Evolutionary conservation across 2,113 vertebrate genomes (phyloP).

Genomic region (Phylloscopus trochilus): DNA sequence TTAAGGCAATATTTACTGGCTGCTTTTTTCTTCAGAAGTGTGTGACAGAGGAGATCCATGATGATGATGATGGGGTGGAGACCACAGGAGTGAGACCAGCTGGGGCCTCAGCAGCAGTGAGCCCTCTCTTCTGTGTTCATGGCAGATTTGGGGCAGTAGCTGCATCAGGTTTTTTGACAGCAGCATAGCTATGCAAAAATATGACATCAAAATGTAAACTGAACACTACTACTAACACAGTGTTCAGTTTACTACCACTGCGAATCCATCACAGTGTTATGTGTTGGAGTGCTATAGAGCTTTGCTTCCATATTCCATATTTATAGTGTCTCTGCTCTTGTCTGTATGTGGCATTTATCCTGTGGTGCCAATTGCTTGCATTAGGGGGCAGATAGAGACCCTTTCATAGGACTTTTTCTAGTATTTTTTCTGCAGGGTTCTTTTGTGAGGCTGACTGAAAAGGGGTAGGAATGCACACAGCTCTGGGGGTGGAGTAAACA

Average conservation of each 20-base stretch:
- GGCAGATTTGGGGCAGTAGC: neutral
- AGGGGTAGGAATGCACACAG: neutral
- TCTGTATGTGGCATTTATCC: neutral
- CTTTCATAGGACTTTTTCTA: neutral
- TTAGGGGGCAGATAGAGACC: neutral
- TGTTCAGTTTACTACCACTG: neutral
- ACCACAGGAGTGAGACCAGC: neutral
- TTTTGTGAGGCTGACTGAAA: neutral
- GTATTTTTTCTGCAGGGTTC: neutral
- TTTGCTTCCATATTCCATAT: neutral
- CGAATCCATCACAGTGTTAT: neutral
- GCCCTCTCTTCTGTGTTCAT: fast-evolving
- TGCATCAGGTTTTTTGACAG: neutral
- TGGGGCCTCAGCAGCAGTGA: neutral
- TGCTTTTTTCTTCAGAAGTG: neutral
- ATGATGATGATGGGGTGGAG: neutral
- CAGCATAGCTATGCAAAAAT: neutral
- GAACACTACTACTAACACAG: neutral
- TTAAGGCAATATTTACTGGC: neutral
- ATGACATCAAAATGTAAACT: neutral
- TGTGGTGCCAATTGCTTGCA: neutral
- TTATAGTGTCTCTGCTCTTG: neutral
- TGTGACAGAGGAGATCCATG: neutral
- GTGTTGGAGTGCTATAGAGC: neutral
- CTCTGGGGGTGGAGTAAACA: neutral